Conservation (phyloP, 1,140 invertebrate species). For the Eulimnadia texana region DNA sequence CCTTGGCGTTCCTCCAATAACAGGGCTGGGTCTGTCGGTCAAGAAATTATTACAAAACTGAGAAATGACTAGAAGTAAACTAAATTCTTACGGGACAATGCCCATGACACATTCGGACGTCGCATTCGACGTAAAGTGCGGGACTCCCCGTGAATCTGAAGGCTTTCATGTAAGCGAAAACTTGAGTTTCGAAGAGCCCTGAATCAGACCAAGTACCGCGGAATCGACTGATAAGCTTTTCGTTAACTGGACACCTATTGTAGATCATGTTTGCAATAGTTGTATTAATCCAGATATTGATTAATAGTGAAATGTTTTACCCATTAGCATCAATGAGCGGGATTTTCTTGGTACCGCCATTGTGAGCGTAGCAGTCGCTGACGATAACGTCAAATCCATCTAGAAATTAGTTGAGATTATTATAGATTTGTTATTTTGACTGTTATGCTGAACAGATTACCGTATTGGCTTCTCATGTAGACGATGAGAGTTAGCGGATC, state of each 20-base stretch:
- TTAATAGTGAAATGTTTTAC: conserved; percentile 32
- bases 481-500: conserved; percentile 83
- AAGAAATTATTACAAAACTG: background rate
- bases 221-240: conserved; percentile 81
- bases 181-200: conserved; percentile 80
- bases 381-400: conserved; percentile 93
- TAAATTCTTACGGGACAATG: conserved; percentile 65
- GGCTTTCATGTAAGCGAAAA: conserved; percentile 89
- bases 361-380: conserved; percentile 87
- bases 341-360: conserved; percentile 78
- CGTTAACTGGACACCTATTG: conserved; percentile 73
- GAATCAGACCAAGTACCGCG: conserved; percentile 79
- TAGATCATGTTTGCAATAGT: conserved; percentile 17
- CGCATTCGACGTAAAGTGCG: conserved; percentile 84
- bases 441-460: conserved; percentile 35
- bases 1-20: conserved; percentile 79
- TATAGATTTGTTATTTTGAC: background rate
- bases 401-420: conserved; percentile 26
- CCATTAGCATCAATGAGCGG: conserved; percentile 85
- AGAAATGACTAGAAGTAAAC: background rate
- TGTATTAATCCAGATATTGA: background rate
- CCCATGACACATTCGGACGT: conserved; percentile 87
- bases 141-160: conserved; percentile 86
- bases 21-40: conserved; percentile 67
- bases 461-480: conserved; percentile 86